phyloP scores from a whole-genome alignment of 2,888 invertebrate species.

The Cephus pulcher region DNA sequence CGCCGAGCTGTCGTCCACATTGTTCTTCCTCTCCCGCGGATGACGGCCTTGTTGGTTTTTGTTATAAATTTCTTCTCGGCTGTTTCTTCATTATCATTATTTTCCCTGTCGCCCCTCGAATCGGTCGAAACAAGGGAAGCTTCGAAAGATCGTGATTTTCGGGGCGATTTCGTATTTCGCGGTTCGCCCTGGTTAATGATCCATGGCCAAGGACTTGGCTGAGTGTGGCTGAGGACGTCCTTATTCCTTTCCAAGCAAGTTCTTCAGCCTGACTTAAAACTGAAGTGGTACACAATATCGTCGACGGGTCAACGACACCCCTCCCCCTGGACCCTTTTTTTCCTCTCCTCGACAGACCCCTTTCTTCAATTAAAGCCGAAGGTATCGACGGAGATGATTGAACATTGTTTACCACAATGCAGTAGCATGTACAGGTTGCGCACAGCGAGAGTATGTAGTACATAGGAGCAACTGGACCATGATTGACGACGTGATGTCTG shows the following conservation, averaged over 20 bases:
- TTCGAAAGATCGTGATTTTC: constrained; percentile 53
- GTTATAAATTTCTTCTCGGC: constrained; percentile 11
- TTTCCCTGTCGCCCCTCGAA: constrained; percentile 33
- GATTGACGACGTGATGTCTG: constrained; percentile 59
- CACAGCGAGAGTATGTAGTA: constrained; percentile 46
- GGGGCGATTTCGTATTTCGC: constrained; percentile 52
- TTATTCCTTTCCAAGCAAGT: constrained; percentile 54
- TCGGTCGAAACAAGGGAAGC: constrained; percentile 23
- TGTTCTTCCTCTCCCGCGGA: constrained; percentile 12
- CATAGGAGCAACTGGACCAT: constrained; percentile 59
- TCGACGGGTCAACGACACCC: constrained; percentile 63
- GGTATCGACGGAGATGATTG: constrained; percentile 50
- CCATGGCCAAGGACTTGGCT: constrained; percentile 58
- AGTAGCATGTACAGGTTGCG: constrained; percentile 43
- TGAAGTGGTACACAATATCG: constrained; percentile 64
- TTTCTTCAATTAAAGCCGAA: constrained; percentile 55
- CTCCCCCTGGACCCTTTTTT: constrained; percentile 39
- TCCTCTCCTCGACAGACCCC: constrained; percentile 26
- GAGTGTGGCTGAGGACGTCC: constrained; percentile 64
- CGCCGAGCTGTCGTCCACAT: constrained; percentile 45
- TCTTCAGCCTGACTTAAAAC: constrained; percentile 59
- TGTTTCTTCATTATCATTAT: constrained; percentile 8
- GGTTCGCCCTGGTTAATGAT: constrained; percentile 60
- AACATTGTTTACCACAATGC: constrained; percentile 50
- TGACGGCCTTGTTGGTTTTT: not conserved